Percentiles rank a stretch among this genome's conserved stretches.
Conservation (phyloP, 2,888 invertebrate genomes). For the Parnassius mnemosyne region DNA sequence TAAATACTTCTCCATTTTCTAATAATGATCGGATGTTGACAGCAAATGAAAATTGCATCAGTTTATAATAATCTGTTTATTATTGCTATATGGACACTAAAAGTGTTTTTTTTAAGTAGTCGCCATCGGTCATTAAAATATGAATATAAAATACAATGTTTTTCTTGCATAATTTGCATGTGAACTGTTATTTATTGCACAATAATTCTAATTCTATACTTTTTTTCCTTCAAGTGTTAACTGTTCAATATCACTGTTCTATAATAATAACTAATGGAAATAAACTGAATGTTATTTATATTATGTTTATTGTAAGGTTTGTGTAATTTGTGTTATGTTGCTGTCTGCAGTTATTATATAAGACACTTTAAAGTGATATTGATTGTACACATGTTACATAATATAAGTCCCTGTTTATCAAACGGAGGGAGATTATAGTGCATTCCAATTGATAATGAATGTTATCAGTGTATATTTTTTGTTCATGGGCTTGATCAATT, state of each 20-base stretch:
- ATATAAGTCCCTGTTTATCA: too few species aligned
- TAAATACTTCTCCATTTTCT: too few species aligned
- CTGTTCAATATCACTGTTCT: constrained; percentile 5
- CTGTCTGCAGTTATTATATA: not conserved
- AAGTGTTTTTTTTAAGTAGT: too few species aligned
- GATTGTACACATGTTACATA: too few species aligned
- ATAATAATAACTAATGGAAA: not conserved
- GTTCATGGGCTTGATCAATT: not conserved
- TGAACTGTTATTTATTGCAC: constrained; percentile 19
- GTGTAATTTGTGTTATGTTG: constrained; percentile 9
- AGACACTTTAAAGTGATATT: not conserved
- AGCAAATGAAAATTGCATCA: too few species aligned
- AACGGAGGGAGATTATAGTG: not conserved
- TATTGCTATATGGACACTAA: too few species aligned
- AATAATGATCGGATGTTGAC: too few species aligned
- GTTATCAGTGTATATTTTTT: not conserved
- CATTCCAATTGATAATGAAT: not conserved
- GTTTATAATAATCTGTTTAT: too few species aligned
- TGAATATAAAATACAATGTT: too few species aligned
- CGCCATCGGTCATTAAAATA: too few species aligned
- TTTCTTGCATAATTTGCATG: constrained; percentile 19
- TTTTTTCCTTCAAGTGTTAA: not conserved
- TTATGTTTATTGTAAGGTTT: constrained; percentile 4
- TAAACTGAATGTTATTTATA: constrained; percentile 9
- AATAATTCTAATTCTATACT: not conserved